Conservation (phyloP, 2,888 invertebrate genomes). For the Chymomyza amoena region DNA sequence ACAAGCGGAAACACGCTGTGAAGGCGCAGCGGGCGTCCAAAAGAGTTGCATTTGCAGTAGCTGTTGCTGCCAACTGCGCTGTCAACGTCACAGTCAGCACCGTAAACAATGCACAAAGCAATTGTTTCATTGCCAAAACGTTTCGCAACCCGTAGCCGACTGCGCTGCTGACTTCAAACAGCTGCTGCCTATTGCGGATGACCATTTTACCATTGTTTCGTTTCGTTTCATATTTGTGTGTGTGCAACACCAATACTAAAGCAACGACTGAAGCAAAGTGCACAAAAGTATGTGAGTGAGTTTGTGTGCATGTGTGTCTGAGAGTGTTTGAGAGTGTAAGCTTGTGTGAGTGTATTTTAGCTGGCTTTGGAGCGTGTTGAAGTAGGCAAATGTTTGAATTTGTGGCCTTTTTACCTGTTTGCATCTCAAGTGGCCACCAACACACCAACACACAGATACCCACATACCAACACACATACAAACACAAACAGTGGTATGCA, state of each 20-base stretch:
- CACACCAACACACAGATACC: conserved; percentile 16
- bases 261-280: conserved; percentile 2
- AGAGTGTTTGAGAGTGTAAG: conserved; percentile 6
- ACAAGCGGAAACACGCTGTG: neutral
- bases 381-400: conserved; percentile 70
- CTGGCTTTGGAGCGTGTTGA: conserved; percentile 63
- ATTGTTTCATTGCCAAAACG: conserved; percentile 35
- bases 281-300: neutral
- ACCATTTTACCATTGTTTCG: conserved; percentile 76
- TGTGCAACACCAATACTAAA: conserved; percentile 11
- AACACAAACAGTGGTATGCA: neutral
- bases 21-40: conserved; percentile 13
- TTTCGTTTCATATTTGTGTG: conserved; percentile 37
- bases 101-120: conserved; percentile 1
- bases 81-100: neutral
- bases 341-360: conserved; percentile 1
- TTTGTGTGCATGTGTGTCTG: conserved; percentile 12
- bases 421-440: conserved; percentile 67
- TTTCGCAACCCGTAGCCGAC: conserved; percentile 18
- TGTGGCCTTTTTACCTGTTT: conserved; percentile 71
- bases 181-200: conserved; percentile 69
- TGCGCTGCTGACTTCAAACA: conserved; percentile 14
- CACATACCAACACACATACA: conserved; percentile 1
- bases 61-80: conserved; percentile 1
- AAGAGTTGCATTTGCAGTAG: neutral